Evolutionary conservation across 2,888 invertebrate genomes (phyloP).

Genomic region (Tiliacea citrago): DNA sequence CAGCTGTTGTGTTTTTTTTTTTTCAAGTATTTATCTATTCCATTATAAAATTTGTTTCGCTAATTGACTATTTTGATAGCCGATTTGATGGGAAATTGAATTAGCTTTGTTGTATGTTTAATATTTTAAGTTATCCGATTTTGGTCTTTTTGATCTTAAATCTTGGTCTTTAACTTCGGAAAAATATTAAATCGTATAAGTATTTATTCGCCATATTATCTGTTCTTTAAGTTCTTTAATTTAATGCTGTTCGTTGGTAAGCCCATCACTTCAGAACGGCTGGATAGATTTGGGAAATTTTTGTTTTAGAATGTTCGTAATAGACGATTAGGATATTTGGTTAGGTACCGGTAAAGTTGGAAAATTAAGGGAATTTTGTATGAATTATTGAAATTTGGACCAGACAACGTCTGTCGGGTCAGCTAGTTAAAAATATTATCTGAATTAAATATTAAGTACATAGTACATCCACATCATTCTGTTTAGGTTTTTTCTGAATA

Average conservation of each 20-base stretch:
- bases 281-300: too few species aligned
- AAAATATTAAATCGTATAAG: neutral
- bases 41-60: slow-evolving; percentile 69
- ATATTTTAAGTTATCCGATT: neutral
- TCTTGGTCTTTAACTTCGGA: neutral
- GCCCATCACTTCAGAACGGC: too few species aligned
- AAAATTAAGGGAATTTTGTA: too few species aligned
- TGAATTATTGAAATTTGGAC: too few species aligned
- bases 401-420: too few species aligned
- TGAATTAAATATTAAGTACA: neutral
- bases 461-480: neutral
- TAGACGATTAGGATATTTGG: too few species aligned
- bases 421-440: neutral
- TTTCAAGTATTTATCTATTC: slow-evolving; percentile 45
- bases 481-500: neutral
- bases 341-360: too few species aligned
- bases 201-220: neutral
- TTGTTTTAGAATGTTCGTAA: too few species aligned
- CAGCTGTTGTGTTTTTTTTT: slow-evolving; percentile 78
- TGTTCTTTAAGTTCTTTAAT: neutral
- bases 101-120: neutral
- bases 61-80: slow-evolving; percentile 74
- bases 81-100: slow-evolving; percentile 56
- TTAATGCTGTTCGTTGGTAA: too few species aligned
- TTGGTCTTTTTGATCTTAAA: neutral